Conservation (phyloP, 2,113 vertebrate genomes). For the Megaceryle torquata region DNA sequence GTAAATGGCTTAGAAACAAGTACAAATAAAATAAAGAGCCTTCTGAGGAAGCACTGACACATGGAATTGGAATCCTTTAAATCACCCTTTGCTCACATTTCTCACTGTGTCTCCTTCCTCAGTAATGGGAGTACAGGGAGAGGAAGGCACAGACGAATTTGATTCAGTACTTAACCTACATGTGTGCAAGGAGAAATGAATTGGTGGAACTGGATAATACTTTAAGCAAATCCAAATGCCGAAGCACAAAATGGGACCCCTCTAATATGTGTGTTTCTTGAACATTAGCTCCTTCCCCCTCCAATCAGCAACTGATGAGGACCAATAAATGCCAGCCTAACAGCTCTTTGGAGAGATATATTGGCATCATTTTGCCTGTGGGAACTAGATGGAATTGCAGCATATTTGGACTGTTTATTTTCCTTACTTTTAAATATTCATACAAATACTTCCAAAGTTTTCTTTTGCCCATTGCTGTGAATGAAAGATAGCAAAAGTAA, state of each 20-base stretch:
- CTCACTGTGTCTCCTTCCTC: background rate
- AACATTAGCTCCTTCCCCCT: background rate
- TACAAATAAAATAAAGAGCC: background rate
- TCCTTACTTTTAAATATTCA: constrained; percentile 47
- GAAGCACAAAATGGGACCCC: background rate
- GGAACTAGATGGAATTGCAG: constrained; percentile 39
- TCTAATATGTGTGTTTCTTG: background rate
- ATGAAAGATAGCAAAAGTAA: background rate
- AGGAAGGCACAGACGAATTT: background rate
- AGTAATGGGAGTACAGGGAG: background rate
- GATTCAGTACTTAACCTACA: background rate
- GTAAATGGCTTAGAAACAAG: background rate
- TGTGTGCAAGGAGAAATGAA: background rate
- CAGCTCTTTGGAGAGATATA: constrained; percentile 42
- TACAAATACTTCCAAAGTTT: constrained; percentile 32
- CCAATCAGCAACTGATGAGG: constrained; percentile 11
- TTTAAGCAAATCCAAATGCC: constrained; percentile 2
- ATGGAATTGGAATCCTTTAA: background rate
- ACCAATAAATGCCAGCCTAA: constrained; percentile 40
- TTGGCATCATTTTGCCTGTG: constrained; percentile 33
- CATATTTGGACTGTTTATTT: constrained; percentile 40
- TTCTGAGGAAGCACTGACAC: background rate
- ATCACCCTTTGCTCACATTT: background rate
- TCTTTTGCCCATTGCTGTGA: background rate
- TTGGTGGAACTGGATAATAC: background rate